These are phyloP conservation scores for Xenentodon cancila DNA, from an alignment of 2,797 vertebrate genomes.

Conservation along the genomic window DNA sequence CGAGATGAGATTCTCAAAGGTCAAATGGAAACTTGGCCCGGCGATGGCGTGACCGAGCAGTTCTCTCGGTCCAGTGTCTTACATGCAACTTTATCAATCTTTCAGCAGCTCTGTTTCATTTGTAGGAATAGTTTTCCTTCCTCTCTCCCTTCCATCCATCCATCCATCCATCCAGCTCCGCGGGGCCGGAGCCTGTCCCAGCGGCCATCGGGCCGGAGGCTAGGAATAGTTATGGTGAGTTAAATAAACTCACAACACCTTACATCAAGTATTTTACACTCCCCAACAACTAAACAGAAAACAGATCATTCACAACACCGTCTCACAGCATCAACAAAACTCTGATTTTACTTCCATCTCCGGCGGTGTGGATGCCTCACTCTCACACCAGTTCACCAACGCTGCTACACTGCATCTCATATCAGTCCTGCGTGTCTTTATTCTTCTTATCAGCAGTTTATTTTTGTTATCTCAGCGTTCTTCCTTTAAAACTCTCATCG, in stretches of 20 bases:
- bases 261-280: neutral
- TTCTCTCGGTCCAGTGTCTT: slow-evolving; percentile 23
- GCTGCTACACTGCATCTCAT: no score
- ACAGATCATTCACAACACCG: neutral
- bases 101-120: neutral
- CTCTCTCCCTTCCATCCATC: no score
- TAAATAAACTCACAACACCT: slow-evolving; percentile 20
- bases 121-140: neutral
- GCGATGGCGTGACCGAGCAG: slow-evolving; percentile 1
- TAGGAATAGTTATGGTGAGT: neutral
- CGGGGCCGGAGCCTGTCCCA: no score
- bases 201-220: no score
- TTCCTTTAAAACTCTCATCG: no score
- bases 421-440: no score
- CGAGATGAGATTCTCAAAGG: slow-evolving; percentile 61
- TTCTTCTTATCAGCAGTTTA: no score
- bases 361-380: no score
- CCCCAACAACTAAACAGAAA: neutral
- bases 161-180: no score
- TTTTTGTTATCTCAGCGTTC: no score
- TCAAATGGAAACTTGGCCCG: slow-evolving; percentile 62
- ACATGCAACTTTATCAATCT: slow-evolving; percentile 13
- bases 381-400: no score
- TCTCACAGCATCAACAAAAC: neutral
- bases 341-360: no score